Evolutionary conservation across 2,888 invertebrate genomes (phyloP).

Genomic region (Tachina lurida): DNA sequence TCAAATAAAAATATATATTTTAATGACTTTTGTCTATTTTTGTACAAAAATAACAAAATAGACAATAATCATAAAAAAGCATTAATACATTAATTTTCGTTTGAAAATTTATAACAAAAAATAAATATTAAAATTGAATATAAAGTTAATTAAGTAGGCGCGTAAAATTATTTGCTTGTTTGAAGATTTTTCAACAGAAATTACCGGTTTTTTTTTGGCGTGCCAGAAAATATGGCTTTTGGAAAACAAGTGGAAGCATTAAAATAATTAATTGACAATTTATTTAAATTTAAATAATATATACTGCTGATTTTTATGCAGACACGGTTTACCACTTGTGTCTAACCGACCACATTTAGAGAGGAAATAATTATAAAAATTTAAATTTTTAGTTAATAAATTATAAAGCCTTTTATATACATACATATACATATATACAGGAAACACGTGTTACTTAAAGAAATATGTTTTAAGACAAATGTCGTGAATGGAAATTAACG

Average conservation of each 20-base stretch:
- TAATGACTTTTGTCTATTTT: slow-evolving; percentile 39
- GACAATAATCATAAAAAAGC: not conserved
- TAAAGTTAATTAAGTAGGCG: slow-evolving; percentile 59
- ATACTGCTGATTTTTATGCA: not conserved
- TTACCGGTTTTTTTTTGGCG: slow-evolving; percentile 33
- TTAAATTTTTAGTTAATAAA: slow-evolving; percentile 54
- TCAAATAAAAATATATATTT: slow-evolving; percentile 40
- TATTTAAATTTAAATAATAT: slow-evolving; percentile 46
- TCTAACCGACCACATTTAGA: not conserved
- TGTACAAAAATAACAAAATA: not conserved
- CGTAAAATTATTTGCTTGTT: slow-evolving; percentile 56
- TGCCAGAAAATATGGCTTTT: slow-evolving; percentile 23
- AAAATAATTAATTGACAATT: slow-evolving; percentile 63
- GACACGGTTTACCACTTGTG: slow-evolving; percentile 52
- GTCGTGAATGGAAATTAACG: no score
- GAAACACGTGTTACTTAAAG: not conserved
- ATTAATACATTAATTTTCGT: not conserved
- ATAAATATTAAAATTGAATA: slow-evolving; percentile 41
- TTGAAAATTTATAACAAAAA: slow-evolving; percentile 50
- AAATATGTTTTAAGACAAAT: no score
- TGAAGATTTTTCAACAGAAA: slow-evolving; percentile 56
- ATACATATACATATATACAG: not conserved
- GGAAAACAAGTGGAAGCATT: slow-evolving; percentile 31
- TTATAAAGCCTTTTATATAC: not conserved
- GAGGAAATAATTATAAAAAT: slow-evolving; percentile 68